phyloP scores from a whole-genome alignment of 2,113 vertebrate genomes.

The Sarotherodon lohbergeri region DNA sequence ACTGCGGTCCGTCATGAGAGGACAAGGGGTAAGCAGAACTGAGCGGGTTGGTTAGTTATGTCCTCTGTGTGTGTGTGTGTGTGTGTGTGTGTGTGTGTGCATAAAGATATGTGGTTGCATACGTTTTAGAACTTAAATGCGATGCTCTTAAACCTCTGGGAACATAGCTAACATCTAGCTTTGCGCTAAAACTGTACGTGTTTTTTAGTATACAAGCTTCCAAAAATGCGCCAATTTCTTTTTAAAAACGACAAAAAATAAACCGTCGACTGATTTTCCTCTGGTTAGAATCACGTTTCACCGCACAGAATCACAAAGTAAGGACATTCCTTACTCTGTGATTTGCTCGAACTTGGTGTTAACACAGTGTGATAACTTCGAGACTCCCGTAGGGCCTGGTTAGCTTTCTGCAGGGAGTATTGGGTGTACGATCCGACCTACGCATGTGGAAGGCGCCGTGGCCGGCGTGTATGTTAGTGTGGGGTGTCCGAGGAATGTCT shows the following conservation, averaged over 20 bases:
- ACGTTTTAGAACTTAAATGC: neutral
- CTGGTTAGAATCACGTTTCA: neutral
- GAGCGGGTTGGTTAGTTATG: neutral
- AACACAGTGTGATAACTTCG: fast-evolving
- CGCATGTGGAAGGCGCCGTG: neutral
- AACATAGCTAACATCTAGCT: fast-evolving
- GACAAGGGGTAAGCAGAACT: neutral
- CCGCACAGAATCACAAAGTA: fast-evolving
- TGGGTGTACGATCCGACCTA: neutral
- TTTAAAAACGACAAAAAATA: neutral
- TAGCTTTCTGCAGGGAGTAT: neutral
- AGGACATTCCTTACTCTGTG: neutral
- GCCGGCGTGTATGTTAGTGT: neutral
- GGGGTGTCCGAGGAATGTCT: neutral
- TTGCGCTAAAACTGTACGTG: neutral
- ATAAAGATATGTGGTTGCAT: neutral
- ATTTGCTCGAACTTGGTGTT: neutral
- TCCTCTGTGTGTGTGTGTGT: neutral
- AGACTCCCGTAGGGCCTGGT: neutral
- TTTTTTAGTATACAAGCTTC: neutral
- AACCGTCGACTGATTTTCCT: neutral
- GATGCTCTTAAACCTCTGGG: neutral
- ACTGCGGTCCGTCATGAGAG: fast-evolving
- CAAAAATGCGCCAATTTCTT: fast-evolving
- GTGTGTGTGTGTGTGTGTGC: neutral